Percentiles rank a stretch among this genome's conserved stretches.
These are phyloP conservation scores for Abscondita cerata DNA, from an alignment of 2,888 invertebrate genomes.

Conservation along the genomic window DNA sequence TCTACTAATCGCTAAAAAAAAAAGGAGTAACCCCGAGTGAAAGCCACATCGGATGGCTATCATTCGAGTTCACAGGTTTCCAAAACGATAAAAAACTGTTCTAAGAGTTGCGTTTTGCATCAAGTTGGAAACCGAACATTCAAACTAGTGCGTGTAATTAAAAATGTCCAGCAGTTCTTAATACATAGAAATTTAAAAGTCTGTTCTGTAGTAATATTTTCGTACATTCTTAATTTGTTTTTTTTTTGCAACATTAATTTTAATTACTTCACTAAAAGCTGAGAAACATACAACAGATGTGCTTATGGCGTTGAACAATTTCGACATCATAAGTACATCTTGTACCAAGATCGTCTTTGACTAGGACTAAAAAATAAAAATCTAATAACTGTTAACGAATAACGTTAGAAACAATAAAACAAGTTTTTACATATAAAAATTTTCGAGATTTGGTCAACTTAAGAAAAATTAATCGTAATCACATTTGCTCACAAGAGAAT, in stretches of 20 bases:
- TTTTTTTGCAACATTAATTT: constrained; percentile 30
- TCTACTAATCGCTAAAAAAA: constrained; percentile 16
- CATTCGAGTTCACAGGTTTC: not conserved
- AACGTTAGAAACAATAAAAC: constrained; percentile 19
- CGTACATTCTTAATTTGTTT: constrained; percentile 14
- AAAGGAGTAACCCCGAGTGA: not conserved
- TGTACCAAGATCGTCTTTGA: constrained; percentile 22
- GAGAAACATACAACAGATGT: not conserved
- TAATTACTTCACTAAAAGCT: constrained; percentile 26
- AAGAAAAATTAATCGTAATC: constrained; percentile 29
- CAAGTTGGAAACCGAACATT: constrained; percentile 12
- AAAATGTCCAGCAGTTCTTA: constrained; percentile 41
- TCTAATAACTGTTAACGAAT: constrained; percentile 30
- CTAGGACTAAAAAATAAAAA: constrained; percentile 37
- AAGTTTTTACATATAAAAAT: constrained; percentile 34
- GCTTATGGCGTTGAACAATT: not conserved
- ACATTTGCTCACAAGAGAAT: no score
- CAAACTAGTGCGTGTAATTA: constrained; percentile 28
- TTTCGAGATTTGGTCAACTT: constrained; percentile 38
- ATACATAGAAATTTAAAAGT: constrained; percentile 19
- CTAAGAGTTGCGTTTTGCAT: constrained; percentile 9
- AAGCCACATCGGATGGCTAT: not conserved
- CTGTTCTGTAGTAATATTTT: constrained; percentile 17
- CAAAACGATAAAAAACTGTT: constrained; percentile 4
- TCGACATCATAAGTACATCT: not conserved